Evolutionary conservation across 2,888 invertebrate species (phyloP), one percentile per base, ranked within the genome.

Genomic region (Zygaena filipendulae): DNA sequence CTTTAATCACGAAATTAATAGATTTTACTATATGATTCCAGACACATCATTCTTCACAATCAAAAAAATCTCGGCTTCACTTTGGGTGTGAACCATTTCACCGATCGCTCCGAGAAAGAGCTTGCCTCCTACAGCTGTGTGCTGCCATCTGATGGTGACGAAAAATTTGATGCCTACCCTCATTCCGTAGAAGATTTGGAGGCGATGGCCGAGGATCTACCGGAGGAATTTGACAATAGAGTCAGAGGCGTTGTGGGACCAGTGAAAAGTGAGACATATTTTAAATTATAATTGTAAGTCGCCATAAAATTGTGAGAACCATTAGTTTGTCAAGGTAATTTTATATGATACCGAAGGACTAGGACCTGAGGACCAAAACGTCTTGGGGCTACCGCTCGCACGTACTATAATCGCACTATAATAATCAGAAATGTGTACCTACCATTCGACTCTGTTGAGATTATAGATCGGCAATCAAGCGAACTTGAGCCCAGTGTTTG

Each of bases 161-260:
- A 36, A 0, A 16, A 16, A 7, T 16, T 16, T 16, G 7, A 7
- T 7, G 7, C 7, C 7, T 16, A 16, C 16, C 16, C 16, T 26
- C 33, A 0, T 3, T 36, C 47, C 7, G 25, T 34, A 5, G 32
- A 38, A 1, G 41, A 46, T 16, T 21, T 63, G 2, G 42, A 45
- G 1, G 25, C 29, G 0, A 8, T 59, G 2, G 46, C 30, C 1
- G 14, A 46, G 1, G 41, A 49, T 0, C 28, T 66, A 3, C 64
- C 67, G 1, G 42, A 53, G 6, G 40, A 42, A 10, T 55, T 45
- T 3, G 66, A 67, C 13, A 28, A 66, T 35, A 50, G 63, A 20
- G 4, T 52, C 3, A 49, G 57, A 18, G 67, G 66, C 2, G 27
- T 39, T 14, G 42, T 67, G 7, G 45, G 49, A 10, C 37, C 44